These are phyloP conservation scores for Threskiornis aethiopicus DNA, from an alignment of 2,797 vertebrate species.

Conservation along the genomic window DNA sequence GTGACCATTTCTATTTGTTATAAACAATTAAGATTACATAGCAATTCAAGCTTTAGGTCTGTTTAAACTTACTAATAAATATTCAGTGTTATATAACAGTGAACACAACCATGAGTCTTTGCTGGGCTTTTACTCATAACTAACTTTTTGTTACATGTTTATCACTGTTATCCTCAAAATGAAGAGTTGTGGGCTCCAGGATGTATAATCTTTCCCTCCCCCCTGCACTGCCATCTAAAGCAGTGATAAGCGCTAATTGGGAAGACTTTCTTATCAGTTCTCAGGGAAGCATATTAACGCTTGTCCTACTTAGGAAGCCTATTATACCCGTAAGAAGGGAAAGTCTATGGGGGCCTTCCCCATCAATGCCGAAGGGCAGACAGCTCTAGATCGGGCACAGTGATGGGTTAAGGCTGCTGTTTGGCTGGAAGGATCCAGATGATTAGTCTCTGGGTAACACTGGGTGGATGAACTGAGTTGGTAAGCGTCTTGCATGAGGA, in stretches of 20 bases:
- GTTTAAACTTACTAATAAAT: neutral
- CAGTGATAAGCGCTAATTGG: neutral
- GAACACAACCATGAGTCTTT: neutral
- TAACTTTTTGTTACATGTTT: neutral
- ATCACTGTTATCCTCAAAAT: neutral
- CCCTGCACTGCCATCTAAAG: neutral
- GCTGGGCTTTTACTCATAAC: neutral
- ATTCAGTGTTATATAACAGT: neutral
- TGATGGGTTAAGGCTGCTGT: neutral
- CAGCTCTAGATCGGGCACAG: neutral
- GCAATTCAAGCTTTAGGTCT: neutral
- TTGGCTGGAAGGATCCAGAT: neutral
- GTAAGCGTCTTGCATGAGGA: neutral
- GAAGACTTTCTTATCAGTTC: neutral
- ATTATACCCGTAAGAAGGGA: neutral
- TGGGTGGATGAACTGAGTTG: neutral
- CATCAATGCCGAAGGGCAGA: neutral
- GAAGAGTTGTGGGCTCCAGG: neutral
- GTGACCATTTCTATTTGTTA: neutral
- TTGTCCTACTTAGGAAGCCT: neutral
- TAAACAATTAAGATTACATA: neutral
- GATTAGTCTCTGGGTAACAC: neutral
- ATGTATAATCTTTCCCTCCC: neutral
- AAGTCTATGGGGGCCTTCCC: neutral
- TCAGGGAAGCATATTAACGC: neutral